Evolutionary conservation across 1,140 invertebrate species (phyloP), one percentile per base, ranked within the genome.

Genomic region (Eriocheir sinensis): DNA sequence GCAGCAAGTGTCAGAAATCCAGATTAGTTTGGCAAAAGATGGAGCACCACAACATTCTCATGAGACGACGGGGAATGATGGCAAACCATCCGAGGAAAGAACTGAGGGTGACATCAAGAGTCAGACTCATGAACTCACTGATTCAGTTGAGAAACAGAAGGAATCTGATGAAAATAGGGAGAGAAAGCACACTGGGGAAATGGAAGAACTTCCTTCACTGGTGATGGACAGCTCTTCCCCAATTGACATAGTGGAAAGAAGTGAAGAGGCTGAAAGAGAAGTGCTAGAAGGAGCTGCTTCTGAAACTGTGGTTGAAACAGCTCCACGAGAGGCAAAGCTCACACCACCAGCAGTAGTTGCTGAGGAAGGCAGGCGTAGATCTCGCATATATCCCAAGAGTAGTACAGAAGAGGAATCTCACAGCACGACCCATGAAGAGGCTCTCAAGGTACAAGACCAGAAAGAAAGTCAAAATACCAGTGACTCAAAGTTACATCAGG

Each of bases 351-450:
- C 34, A 41, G 85, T 12, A 79, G 44, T n/a, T 40, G 36, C 9
- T 32, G 85, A 88, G 15, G 83, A 93, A 60, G 83, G 32, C 48
- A 21, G 17, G 30, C 93, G 93, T 34, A 83, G 86, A 86, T 94
- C 93, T 36, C 89, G 93, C 15, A 81, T 94, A 27, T 94, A 94
- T 36, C 53, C 91, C 30, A 60, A 89, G 48, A 21, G 41, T 60
- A 44, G n/a, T 60, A 3, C 17, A 15, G 86, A 88, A 88, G 88
- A 89, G 32, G 21, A 72, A 27, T n/a, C 92, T 88, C 38, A n/a
- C 27, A 41, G n/a, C 2, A 27, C 3, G 15, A 41, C 81, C 41
- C 72, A 32, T 36, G 38, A 27, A 0, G 92, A 93, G 21, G 40
- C 80, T 2, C 32, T 72, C 34, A 90, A 21, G 4, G 21, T 90